A percentile compares a stretch with the other conserved stretches of the same genome.
phyloP scores from a whole-genome alignment of 2,797 vertebrate species.

The Pipistrellus pipistrellus region DNA sequence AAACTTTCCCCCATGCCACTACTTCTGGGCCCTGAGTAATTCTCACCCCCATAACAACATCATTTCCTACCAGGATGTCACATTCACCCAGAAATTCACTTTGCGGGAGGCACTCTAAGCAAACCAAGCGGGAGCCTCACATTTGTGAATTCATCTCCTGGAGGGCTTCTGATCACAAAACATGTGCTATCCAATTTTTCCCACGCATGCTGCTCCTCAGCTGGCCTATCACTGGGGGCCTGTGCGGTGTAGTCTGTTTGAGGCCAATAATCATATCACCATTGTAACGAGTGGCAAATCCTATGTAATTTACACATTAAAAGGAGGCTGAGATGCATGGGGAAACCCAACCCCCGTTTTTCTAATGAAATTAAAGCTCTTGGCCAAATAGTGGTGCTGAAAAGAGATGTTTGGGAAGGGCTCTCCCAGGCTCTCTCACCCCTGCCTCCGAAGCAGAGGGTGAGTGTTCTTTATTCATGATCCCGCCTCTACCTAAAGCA shows the following conservation, averaged over 20 bases:
- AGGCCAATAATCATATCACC: constrained; percentile 89
- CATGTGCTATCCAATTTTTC: constrained; percentile 75
- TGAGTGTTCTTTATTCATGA: constrained; percentile 87
- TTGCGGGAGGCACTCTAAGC: constrained; percentile 39
- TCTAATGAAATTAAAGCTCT: constrained; percentile 92
- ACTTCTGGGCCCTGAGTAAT: neutral
- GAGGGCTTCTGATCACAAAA: constrained; percentile 71
- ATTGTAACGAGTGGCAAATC: constrained; percentile 91
- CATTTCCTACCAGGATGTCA: neutral
- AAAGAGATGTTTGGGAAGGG: constrained; percentile 89
- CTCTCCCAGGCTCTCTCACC: constrained; percentile 85
- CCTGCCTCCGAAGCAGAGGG: constrained; percentile 84
- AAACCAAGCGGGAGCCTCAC: constrained; percentile 64
- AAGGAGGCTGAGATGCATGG: constrained; percentile 89
- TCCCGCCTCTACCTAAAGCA: constrained; percentile 84
- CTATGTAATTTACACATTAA: constrained; percentile 91
- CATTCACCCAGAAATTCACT: constrained; percentile 24
- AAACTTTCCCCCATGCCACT: neutral
- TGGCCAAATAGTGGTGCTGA: constrained; percentile 91
- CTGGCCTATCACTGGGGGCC: constrained; percentile 40
- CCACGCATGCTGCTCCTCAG: constrained; percentile 83
- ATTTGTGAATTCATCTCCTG: constrained; percentile 70
- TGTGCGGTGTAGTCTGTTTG: constrained; percentile 82
- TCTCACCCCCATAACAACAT: neutral
- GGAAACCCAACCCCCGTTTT: constrained; percentile 90